A percentile compares a stretch with the other conserved stretches of the same genome.
Evolutionary conservation across 2,888 invertebrate species (phyloP).

Genomic region (Lymantria dispar): DNA sequence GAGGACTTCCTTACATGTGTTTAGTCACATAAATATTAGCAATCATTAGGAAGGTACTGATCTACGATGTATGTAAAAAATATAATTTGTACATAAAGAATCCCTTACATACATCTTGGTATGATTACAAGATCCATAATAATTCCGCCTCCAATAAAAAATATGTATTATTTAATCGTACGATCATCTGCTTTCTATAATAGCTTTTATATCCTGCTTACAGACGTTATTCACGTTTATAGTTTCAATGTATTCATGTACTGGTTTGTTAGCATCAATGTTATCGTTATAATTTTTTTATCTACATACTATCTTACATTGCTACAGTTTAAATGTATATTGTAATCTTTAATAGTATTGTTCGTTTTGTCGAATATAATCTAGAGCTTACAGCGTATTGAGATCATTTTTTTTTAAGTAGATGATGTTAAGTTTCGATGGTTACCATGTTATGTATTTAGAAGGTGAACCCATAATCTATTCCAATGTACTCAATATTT

Average conservation of each 20-base stretch:
- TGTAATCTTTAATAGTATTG: background rate
- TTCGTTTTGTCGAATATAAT: background rate
- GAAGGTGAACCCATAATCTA: too few species aligned
- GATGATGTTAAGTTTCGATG: too few species aligned
- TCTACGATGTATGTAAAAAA: too few species aligned
- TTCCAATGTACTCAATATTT: too few species aligned
- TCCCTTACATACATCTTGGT: too few species aligned
- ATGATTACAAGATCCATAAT: background rate
- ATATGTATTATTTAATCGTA: background rate
- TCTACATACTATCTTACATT: constrained; percentile 22
- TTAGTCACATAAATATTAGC: too few species aligned
- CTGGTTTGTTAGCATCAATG: constrained; percentile 8
- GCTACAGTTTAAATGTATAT: constrained; percentile 24
- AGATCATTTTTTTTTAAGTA: too few species aligned
- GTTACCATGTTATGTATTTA: too few species aligned
- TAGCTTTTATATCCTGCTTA: constrained; percentile 22
- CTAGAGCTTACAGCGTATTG: too few species aligned
- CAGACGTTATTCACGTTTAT: constrained; percentile 4
- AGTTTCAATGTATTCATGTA: constrained; percentile 5
- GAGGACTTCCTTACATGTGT: too few species aligned
- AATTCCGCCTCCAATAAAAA: background rate
- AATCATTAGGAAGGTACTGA: too few species aligned
- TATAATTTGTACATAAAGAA: too few species aligned
- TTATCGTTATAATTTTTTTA: constrained; percentile 12
- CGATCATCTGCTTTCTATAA: constrained; percentile 24